These are phyloP conservation scores for Acrocephalus arundinaceus DNA, from an alignment of 2,113 vertebrate species.

Conservation along the genomic window DNA sequence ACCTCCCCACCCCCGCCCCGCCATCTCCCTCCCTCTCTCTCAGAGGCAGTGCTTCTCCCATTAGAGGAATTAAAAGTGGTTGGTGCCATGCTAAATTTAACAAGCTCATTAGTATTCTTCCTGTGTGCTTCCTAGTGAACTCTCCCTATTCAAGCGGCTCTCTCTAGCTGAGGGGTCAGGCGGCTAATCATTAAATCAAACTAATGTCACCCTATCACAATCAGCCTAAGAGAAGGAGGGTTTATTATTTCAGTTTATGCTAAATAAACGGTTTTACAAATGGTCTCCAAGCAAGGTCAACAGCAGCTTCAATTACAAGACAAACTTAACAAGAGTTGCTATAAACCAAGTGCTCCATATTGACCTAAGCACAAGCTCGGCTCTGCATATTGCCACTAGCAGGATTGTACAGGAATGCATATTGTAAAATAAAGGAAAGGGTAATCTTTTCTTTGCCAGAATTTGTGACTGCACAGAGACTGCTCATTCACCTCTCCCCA, in stretches of 20 bases:
- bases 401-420: slow-evolving; percentile 79
- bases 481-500: slow-evolving; percentile 85
- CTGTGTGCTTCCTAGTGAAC: slow-evolving; percentile 81
- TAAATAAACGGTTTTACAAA: slow-evolving; percentile 92
- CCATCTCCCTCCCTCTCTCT: slow-evolving; percentile 50
- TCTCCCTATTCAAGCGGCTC: slow-evolving; percentile 81
- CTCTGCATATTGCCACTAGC: slow-evolving; percentile 74
- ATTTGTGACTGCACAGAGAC: slow-evolving; percentile 81
- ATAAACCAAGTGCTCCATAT: slow-evolving; percentile 81
- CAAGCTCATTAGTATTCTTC: slow-evolving; percentile 88
- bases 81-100: slow-evolving; percentile 88
- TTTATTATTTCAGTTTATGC: slow-evolving; percentile 91
- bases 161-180: slow-evolving; percentile 88
- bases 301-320: slow-evolving; percentile 85
- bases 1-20: not conserved
- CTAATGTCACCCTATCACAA: slow-evolving; percentile 88
- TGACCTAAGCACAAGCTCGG: slow-evolving; percentile 78
- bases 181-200: slow-evolving; percentile 95
- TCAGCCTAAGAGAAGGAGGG: slow-evolving; percentile 78
- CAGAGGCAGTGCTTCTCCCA: slow-evolving; percentile 75
- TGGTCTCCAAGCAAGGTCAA: slow-evolving; percentile 87
- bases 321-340: slow-evolving; percentile 85
- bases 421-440: slow-evolving; percentile 80
- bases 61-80: slow-evolving; percentile 84
- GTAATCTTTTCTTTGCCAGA: slow-evolving; percentile 80